phyloP scores from a whole-genome alignment of 2,888 invertebrate genomes.

The Serripes groenlandicus region DNA sequence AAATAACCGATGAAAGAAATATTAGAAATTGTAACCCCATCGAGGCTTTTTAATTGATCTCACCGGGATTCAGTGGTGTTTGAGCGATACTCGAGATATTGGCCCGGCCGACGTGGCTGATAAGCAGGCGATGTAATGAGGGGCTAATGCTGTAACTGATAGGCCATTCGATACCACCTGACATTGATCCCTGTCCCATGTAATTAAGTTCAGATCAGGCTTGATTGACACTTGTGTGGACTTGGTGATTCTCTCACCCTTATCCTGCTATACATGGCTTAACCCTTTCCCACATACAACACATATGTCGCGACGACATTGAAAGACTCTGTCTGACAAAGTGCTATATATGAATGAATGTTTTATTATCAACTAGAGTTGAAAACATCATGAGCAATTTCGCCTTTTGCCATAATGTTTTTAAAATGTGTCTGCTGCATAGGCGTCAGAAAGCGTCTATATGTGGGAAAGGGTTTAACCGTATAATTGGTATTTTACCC shows the following conservation, averaged over 20 bases:
- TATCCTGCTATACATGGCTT: no score
- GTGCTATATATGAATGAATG: no score
- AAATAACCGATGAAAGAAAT: constrained; percentile 70
- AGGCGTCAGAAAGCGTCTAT: no score
- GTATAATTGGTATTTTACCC: no score
- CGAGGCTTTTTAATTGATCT: constrained; percentile 69
- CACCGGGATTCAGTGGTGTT: constrained; percentile 48
- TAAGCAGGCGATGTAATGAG: constrained; percentile 34
- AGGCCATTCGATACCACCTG: constrained; percentile 21
- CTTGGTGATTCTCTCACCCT: background rate
- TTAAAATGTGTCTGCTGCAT: no score
- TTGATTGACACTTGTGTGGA: background rate
- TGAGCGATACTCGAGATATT: constrained; percentile 21
- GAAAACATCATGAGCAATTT: no score
- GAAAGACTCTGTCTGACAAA: no score
- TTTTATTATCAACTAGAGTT: no score
- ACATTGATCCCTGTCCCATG: constrained; percentile 5
- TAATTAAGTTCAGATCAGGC: constrained; percentile 16
- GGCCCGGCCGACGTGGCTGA: constrained; percentile 22
- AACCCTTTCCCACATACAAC: no score
- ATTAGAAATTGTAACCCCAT: constrained; percentile 68
- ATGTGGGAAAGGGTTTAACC: no score
- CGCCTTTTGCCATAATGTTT: no score
- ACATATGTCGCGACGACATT: no score
- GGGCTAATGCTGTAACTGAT: constrained; percentile 39